Conservation (phyloP, 2,797 vertebrate genomes). For the Syngnathus rostellatus region DNA sequence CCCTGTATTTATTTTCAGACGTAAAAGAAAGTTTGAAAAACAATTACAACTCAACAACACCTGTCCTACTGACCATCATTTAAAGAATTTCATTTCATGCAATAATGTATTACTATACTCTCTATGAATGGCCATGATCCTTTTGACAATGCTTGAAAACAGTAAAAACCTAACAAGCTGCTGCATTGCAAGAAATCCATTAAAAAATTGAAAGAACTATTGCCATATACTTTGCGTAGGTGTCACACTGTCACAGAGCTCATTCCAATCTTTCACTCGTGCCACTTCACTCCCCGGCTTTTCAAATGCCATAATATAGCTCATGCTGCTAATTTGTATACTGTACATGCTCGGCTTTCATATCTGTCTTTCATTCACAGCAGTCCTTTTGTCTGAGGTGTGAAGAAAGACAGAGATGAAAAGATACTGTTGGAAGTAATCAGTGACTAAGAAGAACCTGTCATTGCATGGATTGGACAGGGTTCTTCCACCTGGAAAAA, state of each 20-base stretch:
- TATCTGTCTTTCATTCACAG: slow-evolving; percentile 16
- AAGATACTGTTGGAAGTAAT: slow-evolving; percentile 51
- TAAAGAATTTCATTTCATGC: neutral
- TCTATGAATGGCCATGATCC: neutral
- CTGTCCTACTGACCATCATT: too few relatives aligned
- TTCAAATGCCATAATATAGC: slow-evolving; percentile 39
- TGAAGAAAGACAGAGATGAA: slow-evolving; percentile 48
- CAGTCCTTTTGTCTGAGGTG: slow-evolving; percentile 35
- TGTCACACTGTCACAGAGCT: slow-evolving; percentile 7
- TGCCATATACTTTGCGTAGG: neutral
- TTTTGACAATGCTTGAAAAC: slow-evolving; percentile 6
- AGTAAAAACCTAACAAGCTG: neutral
- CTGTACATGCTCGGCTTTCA: slow-evolving; percentile 20
- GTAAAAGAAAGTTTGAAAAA: too few relatives aligned
- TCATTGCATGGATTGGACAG: slow-evolving; percentile 29
- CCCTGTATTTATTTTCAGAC: too few relatives aligned
- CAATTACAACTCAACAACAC: too few relatives aligned
- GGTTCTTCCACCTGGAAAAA: neutral
- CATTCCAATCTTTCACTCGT: slow-evolving; percentile 1
- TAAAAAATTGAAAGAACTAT: too few relatives aligned
- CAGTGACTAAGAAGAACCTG: slow-evolving; percentile 47
- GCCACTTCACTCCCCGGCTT: slow-evolving; percentile 14
- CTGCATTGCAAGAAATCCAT: neutral
- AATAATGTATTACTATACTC: neutral
- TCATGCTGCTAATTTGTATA: slow-evolving; percentile 48